Evolutionary conservation across 2,113 vertebrate genomes (phyloP), one percentile per base, ranked within the genome.

Genomic region (Loxodonta africana): DNA sequence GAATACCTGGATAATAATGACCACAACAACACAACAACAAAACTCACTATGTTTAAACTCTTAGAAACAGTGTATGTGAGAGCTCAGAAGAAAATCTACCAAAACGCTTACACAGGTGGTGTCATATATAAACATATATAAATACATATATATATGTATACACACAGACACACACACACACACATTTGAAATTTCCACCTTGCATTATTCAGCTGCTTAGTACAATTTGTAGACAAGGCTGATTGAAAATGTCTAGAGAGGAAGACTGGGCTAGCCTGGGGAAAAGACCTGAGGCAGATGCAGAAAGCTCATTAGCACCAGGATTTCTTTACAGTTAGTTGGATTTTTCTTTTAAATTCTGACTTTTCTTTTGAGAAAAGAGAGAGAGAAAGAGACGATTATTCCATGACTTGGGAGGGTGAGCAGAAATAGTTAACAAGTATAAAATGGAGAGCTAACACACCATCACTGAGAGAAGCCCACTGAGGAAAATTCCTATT

Each of bases 271-370:
- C 57, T 80, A 74, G 95, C 89, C 93, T 80, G 76, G 77, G 84
- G 92, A 98, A 76, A 95, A 90, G 67, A 90, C 91, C 30, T 9
- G 65, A 88, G 84, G 95, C 90, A 83, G 67, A 92, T 11, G 46
- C n/a, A 86, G 95, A 90, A 95, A 95, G 88, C 93, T 97, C 95
- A 96, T 96, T 94, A 95, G 90, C 94, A 83, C 62, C 46, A 88
- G 48, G 33, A 88, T 71, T 92, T 96, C 87, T 91, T 94, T 53
- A 87, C 20, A 95, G 60, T 30, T 65, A 48, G 69, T 17, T 90
- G 78, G 30, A 51, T 67, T 95, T 90, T 96, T 90, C 90, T 86
- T 80, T 82, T 91, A 77, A 93, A 89, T 82, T 83, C 77, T 71
- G 80, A 76, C 28, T 83, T 21, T 65, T 73, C 21, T 91, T 76